These are phyloP conservation scores for Labeo calbasu DNA, from an alignment of 2,797 vertebrate species.

Conservation along the genomic window DNA sequence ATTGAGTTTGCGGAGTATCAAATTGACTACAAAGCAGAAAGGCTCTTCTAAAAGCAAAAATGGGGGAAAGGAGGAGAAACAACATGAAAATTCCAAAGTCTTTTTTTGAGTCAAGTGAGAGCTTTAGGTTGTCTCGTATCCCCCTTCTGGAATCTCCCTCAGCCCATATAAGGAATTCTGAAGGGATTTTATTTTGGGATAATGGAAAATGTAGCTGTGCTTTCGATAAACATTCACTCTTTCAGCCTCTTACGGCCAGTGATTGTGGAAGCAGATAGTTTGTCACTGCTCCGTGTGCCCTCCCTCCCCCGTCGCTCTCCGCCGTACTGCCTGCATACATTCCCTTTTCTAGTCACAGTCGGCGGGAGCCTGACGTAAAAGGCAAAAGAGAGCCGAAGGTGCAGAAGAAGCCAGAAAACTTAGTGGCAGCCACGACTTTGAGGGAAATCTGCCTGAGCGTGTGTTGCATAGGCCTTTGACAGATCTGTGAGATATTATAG, in stretches of 20 bases:
- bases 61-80: constrained; percentile 30
- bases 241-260: constrained; percentile 65
- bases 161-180: constrained; percentile 87
- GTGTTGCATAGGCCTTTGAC: neutral
- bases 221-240: constrained; percentile 80
- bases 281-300: constrained; percentile 50
- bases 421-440: neutral
- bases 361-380: constrained; percentile 69
- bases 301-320: constrained; percentile 23
- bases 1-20: constrained; percentile 51
- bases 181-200: constrained; percentile 78
- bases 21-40: constrained; percentile 42
- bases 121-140: constrained; percentile 75
- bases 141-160: constrained; percentile 76
- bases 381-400: constrained; percentile 62
- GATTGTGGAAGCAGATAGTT: constrained; percentile 78
- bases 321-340: constrained; percentile 70
- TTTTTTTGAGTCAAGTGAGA: constrained; percentile 62
- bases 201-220: constrained; percentile 79
- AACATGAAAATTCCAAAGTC: constrained; percentile 58
- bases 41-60: constrained; percentile 16
- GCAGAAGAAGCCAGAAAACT: constrained; percentile 52
- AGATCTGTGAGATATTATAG: neutral
- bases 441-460: neutral
- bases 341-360: constrained; percentile 81